Conservation (phyloP, 2,113 vertebrate species). For the Baryphthengus martii region DNA sequence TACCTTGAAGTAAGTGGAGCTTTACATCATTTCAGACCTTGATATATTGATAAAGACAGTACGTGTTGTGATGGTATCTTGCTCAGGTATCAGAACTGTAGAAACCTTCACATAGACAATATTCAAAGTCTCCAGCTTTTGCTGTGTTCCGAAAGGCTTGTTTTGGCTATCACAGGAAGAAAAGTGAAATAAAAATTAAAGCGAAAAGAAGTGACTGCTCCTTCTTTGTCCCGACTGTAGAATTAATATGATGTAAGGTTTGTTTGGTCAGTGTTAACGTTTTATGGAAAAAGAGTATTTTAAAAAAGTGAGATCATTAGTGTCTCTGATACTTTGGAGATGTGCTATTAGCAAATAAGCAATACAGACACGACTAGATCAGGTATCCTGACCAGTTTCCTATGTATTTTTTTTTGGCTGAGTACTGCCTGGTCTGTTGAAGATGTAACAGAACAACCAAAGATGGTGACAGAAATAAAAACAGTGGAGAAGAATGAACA, state of each 20-base stretch:
- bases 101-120: neutral
- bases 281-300: neutral
- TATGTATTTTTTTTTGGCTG: rapidly evolving
- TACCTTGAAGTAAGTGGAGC: neutral
- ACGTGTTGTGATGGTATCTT: neutral
- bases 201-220: neutral
- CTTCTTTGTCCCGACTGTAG: neutral
- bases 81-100: rapidly evolving
- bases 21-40: neutral
- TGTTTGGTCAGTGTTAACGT: neutral
- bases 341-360: neutral
- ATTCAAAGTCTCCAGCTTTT: neutral
- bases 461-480: neutral
- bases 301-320: neutral
- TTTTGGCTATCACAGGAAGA: neutral
- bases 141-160: neutral
- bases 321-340: neutral
- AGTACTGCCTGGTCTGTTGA: neutral
- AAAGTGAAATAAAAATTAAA: neutral
- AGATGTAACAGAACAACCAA: neutral
- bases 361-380: neutral
- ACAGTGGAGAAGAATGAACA: neutral
- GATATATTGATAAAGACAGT: neutral
- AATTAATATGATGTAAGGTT: neutral
- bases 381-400: neutral